Evolutionary conservation across 2,113 vertebrate species (phyloP), one percentile per base, ranked within the genome.

Genomic region (Neodon shergylaensis): DNA sequence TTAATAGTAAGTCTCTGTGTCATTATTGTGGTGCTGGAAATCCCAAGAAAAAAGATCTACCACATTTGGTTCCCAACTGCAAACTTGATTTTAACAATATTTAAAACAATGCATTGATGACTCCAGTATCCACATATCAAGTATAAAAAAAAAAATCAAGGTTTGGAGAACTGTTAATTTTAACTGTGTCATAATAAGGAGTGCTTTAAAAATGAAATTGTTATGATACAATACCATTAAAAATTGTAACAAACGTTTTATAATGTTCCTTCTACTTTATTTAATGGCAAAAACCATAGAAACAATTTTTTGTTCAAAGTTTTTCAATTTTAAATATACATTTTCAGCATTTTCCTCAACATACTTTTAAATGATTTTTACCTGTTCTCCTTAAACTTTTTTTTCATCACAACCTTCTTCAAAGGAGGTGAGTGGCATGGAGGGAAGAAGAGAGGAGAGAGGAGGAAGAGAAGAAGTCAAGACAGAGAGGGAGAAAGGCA

Each of bases 251-350:
- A 84, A 91, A 97, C 74, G 9, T 63, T 96, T 97, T 94, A n/a
- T 96, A 86, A 95, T 96, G 63, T 44, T 96, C 76, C 65, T 97
- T 97, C 83, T 13, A 89, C 31, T 84, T 44, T 94, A 84, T 91
- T 93, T 94, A 84, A 94, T 0, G 88, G 70, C 93, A 81, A 58
- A 85, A 49, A 36, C 49, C 12, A 14, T 58, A 70, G n/a, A 96
- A 97, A 97, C 54, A 73, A 72, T 58, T 81, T 81, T 92, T 66
- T 92, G 9, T 39, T 78, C 16, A 79, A 82, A 10, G 49, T 84
- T 92, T 94, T 96, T 61, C 7, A 61, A 13, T 90, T 70, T 70
- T 76, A 89, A 70, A 24, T 42, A 7, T 66, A 79, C 83, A 58
- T 26, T 92, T 52, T 95, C n/a, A 93, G 19, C 22, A 74, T 0